A percentile compares a stretch with the other conserved stretches of the same genome.
Conservation (phyloP, 1,140 invertebrate genomes). For the Acromyrmex echinatior region DNA sequence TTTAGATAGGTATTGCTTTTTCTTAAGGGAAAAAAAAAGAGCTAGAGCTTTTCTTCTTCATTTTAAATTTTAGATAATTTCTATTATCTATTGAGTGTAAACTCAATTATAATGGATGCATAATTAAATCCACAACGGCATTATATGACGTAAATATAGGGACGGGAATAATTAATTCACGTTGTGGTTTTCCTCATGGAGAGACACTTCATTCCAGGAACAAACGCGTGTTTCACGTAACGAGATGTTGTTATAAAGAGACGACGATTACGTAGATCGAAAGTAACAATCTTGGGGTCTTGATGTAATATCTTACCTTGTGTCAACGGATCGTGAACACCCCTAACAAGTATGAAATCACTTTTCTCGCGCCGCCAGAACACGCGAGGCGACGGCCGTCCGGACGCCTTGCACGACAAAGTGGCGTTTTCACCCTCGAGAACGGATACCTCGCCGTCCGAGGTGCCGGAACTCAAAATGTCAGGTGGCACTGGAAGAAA, state of each 20-base stretch:
- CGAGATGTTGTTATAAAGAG: constrained; percentile 27
- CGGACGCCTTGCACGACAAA: constrained; percentile 89
- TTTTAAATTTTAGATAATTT: neutral
- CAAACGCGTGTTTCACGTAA: constrained; percentile 14
- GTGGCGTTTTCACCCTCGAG: constrained; percentile 91
- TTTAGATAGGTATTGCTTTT: neutral
- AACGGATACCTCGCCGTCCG: constrained; percentile 88
- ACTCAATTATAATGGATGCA: neutral
- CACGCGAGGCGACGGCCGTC: constrained; percentile 88
- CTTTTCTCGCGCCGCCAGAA: constrained; percentile 87
- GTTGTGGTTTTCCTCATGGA: constrained; percentile 25
- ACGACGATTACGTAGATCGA: constrained; percentile 33
- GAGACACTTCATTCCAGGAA: neutral
- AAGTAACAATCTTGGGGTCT: constrained; percentile 55
- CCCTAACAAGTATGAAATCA: constrained; percentile 79
- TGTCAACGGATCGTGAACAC: constrained; percentile 78
- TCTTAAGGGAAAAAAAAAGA: neutral
- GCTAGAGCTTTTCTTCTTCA: neutral
- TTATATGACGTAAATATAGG: neutral
- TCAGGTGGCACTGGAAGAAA: constrained; percentile 89
- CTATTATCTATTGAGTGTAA: neutral
- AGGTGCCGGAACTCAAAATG: constrained; percentile 88
- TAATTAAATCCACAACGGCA: neutral
- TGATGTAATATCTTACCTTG: constrained; percentile 75
- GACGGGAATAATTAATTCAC: constrained; percentile 17